Evolutionary conservation across 1,140 invertebrate species (phyloP), one percentile per base, ranked within the genome.

Genomic region (Diachasmimorpha longicaudata): DNA sequence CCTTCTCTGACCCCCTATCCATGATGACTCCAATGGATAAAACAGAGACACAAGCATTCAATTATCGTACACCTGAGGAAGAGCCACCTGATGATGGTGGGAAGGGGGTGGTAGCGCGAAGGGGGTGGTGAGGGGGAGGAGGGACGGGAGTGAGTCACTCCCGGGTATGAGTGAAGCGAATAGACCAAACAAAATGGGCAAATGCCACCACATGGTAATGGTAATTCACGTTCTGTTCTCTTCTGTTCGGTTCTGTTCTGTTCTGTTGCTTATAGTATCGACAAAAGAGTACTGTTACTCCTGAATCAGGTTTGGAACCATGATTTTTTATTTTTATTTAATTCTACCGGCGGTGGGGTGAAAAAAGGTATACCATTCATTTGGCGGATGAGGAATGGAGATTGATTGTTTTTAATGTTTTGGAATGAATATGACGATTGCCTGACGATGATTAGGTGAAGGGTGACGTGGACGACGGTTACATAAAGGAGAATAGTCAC

Each of bases 101-200:
- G 8, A 52, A 70, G 23, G 52, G 21, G 36, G 23, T 6, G 16
- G 46, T n/a, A n/a, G n/a, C n/a, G n/a, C n/a, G n/a, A n/a, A n/a
- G 55, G 71, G 73, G 72, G 67, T 42, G 58, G 14, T 10, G 16
- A 74, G 52, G 44, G 39, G 74, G 6, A 14, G 72, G 72, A 52
- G 63, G 46, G 58, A 31, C n/a, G n/a, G 58, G 70, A 73, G 80
- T 86, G 85, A 86, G 82, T 86, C 85, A 86, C 82, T 81, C 80
- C 76, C 76, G 79, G 42, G 77, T 83, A 81, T 76, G 78, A 80
- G 76, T 31, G 31, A 31, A 31, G 9, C 80, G 82, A 85, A 83
- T 84, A 81, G 80, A 79, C 81, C 80, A 83, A 78, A 79, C 37
- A 81, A 82, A 81, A 82, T 55, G 48, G 81, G 79, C 81, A 80